phyloP scores from a whole-genome alignment of 2,888 invertebrate genomes.

The Hypena proboscidalis region DNA sequence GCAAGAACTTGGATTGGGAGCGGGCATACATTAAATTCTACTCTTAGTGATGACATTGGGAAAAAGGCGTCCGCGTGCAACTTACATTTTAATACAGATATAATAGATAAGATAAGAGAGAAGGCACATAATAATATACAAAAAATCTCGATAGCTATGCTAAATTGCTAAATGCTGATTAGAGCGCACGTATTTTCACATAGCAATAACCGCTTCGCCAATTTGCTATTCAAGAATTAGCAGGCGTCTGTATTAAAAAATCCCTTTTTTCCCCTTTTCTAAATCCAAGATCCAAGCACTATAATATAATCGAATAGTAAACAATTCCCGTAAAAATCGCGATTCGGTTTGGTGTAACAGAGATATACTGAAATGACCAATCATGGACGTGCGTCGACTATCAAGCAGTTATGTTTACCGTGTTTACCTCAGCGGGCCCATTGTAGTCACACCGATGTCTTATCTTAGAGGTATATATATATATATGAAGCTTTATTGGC shows the following conservation, averaged over 20 bases:
- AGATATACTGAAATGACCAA: slow-evolving; percentile 84
- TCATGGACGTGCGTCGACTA: slow-evolving; percentile 73
- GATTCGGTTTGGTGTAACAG: slow-evolving; percentile 72
- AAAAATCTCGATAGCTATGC: too few relatives aligned
- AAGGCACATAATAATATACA: too few relatives aligned
- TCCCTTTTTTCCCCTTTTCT: slow-evolving; percentile 49
- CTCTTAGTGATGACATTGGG: too few relatives aligned
- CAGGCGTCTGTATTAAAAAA: too few relatives aligned
- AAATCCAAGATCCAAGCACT: slow-evolving; percentile 52
- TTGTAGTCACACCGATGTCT: slow-evolving; percentile 57
- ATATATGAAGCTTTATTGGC: slow-evolving; percentile 34
- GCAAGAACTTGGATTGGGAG: too few relatives aligned
- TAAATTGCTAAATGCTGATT: too few relatives aligned
- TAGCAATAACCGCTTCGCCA: slow-evolving; percentile 13
- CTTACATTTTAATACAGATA: too few relatives aligned
- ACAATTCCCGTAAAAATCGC: slow-evolving; percentile 75
- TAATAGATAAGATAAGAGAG: too few relatives aligned
- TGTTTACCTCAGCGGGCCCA: slow-evolving; percentile 56
- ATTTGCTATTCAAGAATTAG: slow-evolving; percentile 43
- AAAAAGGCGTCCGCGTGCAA: too few relatives aligned
- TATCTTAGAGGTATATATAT: slow-evolving; percentile 19
- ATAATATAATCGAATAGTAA: slow-evolving; percentile 62
- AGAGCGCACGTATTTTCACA: slow-evolving; percentile 2
- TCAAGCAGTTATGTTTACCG: slow-evolving; percentile 63
- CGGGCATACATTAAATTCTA: too few relatives aligned